Evolutionary conservation across 2,797 vertebrate species (phyloP).

Genomic region (Lycodopsis pacificus): DNA sequence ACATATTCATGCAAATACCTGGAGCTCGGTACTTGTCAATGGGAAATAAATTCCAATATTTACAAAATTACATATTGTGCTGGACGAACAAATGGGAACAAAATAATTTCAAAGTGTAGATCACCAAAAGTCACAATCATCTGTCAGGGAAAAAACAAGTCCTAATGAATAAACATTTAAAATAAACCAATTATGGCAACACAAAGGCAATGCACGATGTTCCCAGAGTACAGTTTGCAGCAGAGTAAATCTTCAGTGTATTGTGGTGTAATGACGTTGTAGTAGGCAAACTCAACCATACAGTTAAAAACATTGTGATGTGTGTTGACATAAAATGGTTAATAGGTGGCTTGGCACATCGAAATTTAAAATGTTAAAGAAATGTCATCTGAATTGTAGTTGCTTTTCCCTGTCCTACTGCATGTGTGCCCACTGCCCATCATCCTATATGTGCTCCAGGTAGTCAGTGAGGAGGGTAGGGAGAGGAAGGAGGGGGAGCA

Average conservation of each 20-base stretch:
- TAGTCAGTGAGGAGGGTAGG: slow-evolving; percentile 91
- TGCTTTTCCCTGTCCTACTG: neutral
- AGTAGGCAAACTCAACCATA: neutral
- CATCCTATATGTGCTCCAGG: slow-evolving; percentile 89
- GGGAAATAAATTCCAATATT: slow-evolving; percentile 9
- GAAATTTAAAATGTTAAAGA: neutral
- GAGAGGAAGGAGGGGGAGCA: slow-evolving; percentile 90
- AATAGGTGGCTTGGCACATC: neutral
- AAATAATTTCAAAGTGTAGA: neutral
- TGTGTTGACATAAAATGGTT: slow-evolving; percentile 1
- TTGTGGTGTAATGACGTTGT: neutral
- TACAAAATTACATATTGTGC: neutral
- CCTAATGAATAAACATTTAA: neutral
- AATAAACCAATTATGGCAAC: neutral
- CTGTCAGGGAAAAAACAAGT: neutral
- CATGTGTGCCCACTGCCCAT: neutral
- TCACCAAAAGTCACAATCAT: neutral
- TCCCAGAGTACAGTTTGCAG: neutral
- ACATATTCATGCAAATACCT: slow-evolving; percentile 9
- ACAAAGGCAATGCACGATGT: slow-evolving; percentile 9
- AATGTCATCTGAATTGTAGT: slow-evolving; percentile 1
- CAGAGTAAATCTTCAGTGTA: neutral
- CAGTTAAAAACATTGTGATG: neutral
- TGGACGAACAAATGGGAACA: neutral
- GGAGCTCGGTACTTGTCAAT: neutral